Percentiles rank a stretch among this genome's conserved stretches.
phyloP scores from a whole-genome alignment of 2,113 vertebrate species.

The Mormoops blainvillei region DNA sequence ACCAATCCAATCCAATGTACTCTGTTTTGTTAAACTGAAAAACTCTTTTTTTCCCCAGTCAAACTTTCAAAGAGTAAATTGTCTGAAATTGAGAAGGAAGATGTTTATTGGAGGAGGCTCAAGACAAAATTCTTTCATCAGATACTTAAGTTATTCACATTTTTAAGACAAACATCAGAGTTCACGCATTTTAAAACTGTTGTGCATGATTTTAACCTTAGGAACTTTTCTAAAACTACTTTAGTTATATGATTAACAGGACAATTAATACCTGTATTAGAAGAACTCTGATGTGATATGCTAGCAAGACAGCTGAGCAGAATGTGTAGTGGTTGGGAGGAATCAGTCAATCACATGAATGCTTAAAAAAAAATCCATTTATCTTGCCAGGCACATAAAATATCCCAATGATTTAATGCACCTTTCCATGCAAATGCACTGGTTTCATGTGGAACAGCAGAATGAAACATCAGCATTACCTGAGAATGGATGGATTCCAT shows the following conservation, averaged over 20 bases:
- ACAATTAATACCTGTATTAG: conserved; percentile 38
- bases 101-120: not conserved
- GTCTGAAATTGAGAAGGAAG: not conserved
- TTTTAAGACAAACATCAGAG: not conserved
- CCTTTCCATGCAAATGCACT: not conserved
- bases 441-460: not conserved
- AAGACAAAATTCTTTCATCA: conserved; percentile 15
- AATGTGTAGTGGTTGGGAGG: conserved; percentile 7
- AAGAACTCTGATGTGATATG: conserved; percentile 8
- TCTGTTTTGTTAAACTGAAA: conserved; percentile 34
- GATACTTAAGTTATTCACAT: conserved; percentile 20
- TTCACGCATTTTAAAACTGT: not conserved
- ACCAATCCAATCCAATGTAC: not conserved
- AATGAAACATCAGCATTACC: conserved; percentile 7
- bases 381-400: conserved; percentile 16
- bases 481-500: conserved; percentile 6
- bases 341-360: conserved; percentile 44
- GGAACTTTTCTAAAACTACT: not conserved
- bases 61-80: conserved; percentile 11
- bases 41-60: not conserved
- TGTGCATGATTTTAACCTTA: conserved; percentile 5
- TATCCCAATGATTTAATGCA: conserved; percentile 28
- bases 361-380: conserved; percentile 32
- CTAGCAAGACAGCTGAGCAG: conserved; percentile 38
- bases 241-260: conserved; percentile 25